Evolutionary conservation across 2,113 vertebrate species (phyloP), one percentile per base, ranked within the genome.

Genomic region (Vanacampus margaritifer): DNA sequence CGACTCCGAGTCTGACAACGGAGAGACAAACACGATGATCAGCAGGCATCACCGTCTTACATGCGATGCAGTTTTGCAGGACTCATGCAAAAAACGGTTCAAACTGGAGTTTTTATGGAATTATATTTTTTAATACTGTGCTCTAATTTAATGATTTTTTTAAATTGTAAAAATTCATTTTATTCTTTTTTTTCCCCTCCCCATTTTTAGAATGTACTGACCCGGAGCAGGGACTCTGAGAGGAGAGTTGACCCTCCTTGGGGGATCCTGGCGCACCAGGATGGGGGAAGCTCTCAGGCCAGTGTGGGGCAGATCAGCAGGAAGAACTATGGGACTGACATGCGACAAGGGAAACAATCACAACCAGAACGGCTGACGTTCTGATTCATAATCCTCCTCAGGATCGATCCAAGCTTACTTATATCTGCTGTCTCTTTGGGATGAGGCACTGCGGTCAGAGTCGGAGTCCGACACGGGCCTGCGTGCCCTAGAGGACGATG

Each of bases 381-480:
- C 2, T 17, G 14, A 32, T 28, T 57, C 6, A 57, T 16, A 2
- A 17, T 32, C 51, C 13, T 6, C 51, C 12, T 16, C 23, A 57
- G 26, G 1, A 32, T 28, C 54, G 32, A 32, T 32, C 39, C 32
- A 32, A 35, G 45, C 63, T 65, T 84, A 93, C 92, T 89, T 92
- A 85, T 92, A 93, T 91, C 86, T 86, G 78, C 73, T 61, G 64
- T 92, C 85, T 60, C 65, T 78, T 67, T 70, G 54, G 16, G 90
- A 89, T 50, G 90, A 88, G 0, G 48, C 32, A 28, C 88, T 90
- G n/a, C 66, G 84, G 64, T 92, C 92, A 0, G 92, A 93, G 79
- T 91, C 92, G 0, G 91, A 92, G 1, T 91, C 90, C 0, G 91
- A 92, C 70, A 92, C 87, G 0, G 82, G 90, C 81, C 65, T 88